Evolutionary conservation across 2,797 vertebrate genomes (phyloP).

Genomic region (Manis crassicaudata): DNA sequence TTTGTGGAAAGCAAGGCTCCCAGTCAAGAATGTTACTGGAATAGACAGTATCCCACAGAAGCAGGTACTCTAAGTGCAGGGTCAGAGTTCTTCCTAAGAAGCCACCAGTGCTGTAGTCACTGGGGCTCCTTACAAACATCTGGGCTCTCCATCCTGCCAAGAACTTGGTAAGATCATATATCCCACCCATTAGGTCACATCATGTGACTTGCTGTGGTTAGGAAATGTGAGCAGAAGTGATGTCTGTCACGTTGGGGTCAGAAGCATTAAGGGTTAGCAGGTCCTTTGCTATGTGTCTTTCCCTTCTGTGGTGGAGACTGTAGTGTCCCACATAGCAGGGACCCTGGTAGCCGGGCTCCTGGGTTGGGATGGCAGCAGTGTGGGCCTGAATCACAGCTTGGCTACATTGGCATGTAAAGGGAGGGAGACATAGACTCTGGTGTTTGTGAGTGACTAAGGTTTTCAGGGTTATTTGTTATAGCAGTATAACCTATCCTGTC

Average conservation of each 20-base stretch:
- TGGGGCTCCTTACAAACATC: background rate
- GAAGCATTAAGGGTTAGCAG: too few species aligned
- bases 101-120: background rate
- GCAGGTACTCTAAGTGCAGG: background rate
- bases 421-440: background rate
- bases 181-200: fast-evolving
- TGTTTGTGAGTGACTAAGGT: background rate
- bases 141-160: background rate
- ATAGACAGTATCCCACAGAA: background rate
- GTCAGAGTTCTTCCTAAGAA: background rate
- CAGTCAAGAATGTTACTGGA: background rate
- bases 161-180: fast-evolving
- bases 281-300: too few species aligned
- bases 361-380: background rate
- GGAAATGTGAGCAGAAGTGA: background rate
- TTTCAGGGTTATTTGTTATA: background rate
- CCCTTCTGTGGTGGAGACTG: too few species aligned
- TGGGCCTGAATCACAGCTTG: background rate
- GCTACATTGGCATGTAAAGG: fast-evolving
- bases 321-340: too few species aligned
- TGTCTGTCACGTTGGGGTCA: background rate
- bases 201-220: background rate
- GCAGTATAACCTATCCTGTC: too few species aligned
- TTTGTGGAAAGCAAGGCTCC: background rate
- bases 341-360: background rate